Base-by-base conservation (phyloP, 1,140 invertebrate species). In the Tetragonula clypearis region DNA sequence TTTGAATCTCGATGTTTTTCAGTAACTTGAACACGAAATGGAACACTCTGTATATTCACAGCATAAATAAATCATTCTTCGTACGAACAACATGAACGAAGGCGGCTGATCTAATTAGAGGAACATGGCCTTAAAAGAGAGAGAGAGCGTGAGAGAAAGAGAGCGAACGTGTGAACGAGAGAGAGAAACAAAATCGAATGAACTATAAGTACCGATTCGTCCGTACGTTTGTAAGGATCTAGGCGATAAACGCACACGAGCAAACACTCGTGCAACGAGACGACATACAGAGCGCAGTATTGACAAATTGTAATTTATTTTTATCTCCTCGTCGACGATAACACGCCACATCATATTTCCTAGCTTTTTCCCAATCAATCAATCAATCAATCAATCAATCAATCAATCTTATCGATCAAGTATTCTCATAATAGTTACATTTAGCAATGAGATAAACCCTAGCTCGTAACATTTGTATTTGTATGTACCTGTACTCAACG, bases 221-320 rank as follows among this genome's bases (percentile, higher is more conserved):
- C 88, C 88, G 88, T 90, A 87, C 60, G 77, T 84, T 85, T 77
- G 49, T 87, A 90, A 90, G 83, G 71, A 90, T 83, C 69, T 87
- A 87, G 85, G 85, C 77, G 83, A 76, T 87, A 84, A 79, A 82
- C 76, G 79, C 79, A 85, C 84, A 88, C 88, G 88, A 88, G 87
- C 87, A 87, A 91, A 88, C 82, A 77, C 91, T 90, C 86, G 81
- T 87, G 85, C 75, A 86, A 89, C 84, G 83, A 91, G 74, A 92
- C 85, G 77, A 93, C 88, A 93, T 91, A 92, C 90, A 93, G 93
- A 93, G 82, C 87, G 90, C 93, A 94, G 94, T 94, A 94, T 94
- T 94, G 93, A 94, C 84, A 91, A 92, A 93, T 91, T 93, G 90
- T 93, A 94, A 94, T 94, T 94, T 94, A 95, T 95, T 94, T 94